Evolutionary conservation across 2,113 vertebrate genomes (phyloP), one percentile per base, ranked within the genome.

Genomic region (Hirundichthys speculiger): DNA sequence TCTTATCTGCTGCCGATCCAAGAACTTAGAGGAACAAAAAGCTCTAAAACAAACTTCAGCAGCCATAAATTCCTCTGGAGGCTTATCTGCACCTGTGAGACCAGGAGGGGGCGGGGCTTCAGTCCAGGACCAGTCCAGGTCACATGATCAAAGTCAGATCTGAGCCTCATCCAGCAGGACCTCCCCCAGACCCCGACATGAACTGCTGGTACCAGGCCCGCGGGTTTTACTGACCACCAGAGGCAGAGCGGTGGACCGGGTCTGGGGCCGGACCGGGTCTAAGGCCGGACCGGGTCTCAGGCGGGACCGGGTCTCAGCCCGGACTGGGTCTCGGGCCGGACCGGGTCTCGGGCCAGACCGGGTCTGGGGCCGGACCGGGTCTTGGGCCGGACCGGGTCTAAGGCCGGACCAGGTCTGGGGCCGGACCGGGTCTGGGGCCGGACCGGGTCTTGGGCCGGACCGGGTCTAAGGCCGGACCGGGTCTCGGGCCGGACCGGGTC

Each of bases 161-260:
- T 57, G n/a, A 2, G 47, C 12, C 34, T 16, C 40, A n/a, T n/a
- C 73, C 63, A 64, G 43, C 21, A 47, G n/a, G n/a, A 47, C 21
- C 41, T 79, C 76, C 58, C 66, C 51, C 78, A 62, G 64, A 75
- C 59, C 18, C 61, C 58, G 63, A 74, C 79, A 78, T 62, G 62
- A 86, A 75, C 74, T 75, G 72, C 69, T 73, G 64, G 66, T 67
- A 73, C 2, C 55, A 19, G 0, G 40, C 45, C 40, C 6, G 62
- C 58, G 27, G 12, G 65, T 81, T 77, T 52, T 88, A 86, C 84
- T 88, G 86, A 89, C 86, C 83, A 90, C 83, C 86, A 87, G 50
- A 77, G 74, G 57, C 39, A 84, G 87, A 88, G 83, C 69, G 80
- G 41, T 47, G 55, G 62, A 42, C n/a, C n/a, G n/a, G n/a, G n/a